phyloP scores from a whole-genome alignment of 2,113 vertebrate genomes.

The Aegithalos caudatus region DNA sequence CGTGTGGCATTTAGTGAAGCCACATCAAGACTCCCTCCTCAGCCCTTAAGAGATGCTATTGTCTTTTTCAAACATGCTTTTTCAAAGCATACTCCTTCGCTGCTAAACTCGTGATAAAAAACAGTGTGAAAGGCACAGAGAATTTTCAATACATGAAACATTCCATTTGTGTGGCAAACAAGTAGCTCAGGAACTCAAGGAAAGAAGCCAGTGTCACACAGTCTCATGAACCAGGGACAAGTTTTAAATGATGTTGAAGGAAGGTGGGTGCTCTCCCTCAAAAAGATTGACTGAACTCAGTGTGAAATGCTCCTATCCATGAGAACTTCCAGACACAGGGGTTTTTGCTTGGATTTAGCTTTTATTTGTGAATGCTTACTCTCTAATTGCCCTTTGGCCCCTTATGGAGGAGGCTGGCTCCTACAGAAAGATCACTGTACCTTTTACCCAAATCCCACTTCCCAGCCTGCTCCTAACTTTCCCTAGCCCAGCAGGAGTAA shows the following conservation, averaged over 20 bases:
- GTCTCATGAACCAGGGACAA: neutral
- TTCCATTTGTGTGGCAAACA: neutral
- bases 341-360: neutral
- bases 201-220: neutral
- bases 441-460: neutral
- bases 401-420: neutral
- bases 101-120: neutral
- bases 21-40: slow-evolving; percentile 1
- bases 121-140: neutral
- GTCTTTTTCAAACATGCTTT: neutral
- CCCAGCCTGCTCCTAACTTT: neutral
- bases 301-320: neutral
- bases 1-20: neutral
- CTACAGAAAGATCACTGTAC: neutral
- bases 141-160: neutral
- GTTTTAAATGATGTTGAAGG: neutral
- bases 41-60: slow-evolving; percentile 22
- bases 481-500: neutral
- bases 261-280: neutral
- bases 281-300: neutral
- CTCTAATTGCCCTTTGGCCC: neutral
- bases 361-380: neutral
- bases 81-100: neutral
- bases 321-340: neutral
- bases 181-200: neutral